Base-by-base conservation (phyloP, 2,888 invertebrate genomes). In the Nysson spinosus region DNA sequence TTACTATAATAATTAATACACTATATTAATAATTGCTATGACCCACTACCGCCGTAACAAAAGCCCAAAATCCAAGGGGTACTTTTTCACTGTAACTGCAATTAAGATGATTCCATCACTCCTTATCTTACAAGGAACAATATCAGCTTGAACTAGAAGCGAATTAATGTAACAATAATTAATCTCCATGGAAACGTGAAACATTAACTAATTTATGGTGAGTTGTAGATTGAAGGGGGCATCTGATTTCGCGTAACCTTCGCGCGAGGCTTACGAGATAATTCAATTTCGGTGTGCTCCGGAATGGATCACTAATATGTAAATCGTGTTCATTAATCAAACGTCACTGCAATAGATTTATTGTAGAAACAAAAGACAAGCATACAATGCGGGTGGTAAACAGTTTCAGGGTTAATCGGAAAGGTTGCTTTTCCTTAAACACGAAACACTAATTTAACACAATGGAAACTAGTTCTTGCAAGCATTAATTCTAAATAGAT, bases 261-360 rank as follows among this genome's bases (percentile, higher is more conserved):
- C 40, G 16, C 11, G 3, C 34, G 30, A 47, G 42, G 43, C 30
- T 44, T 55, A 14, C 4, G 17, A 37, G 57, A 61, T 69, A 72
- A 57, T 65, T 46, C 65, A 69, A 61, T 65, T 40, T 17, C 7
- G 35, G 19, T 17, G 9, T 39, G 51, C 24, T 30, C 16, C n/a
- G 32, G 37, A 39, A 57, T 54, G 54, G 32, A 57, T 51, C 43
- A 37, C n/a, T n/a, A n/a, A 44, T 57, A 61, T 65, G 73, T 55
- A 73, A 72, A 73, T 69, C 65, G 61, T 52, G 61, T 7, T 46
- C 35, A 44, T 61, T 61, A 65, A 72, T 73, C 61, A 61, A 69
- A 55, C 14, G 50, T 43, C 72, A 57, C 54, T 56, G 35, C 32
- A 44, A 34, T 52, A 26, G 42, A 56, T 40, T 35, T 49, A 16